Evolutionary conservation across 2,113 vertebrate genomes (phyloP).

Genomic region (Terrapene triunguis): DNA sequence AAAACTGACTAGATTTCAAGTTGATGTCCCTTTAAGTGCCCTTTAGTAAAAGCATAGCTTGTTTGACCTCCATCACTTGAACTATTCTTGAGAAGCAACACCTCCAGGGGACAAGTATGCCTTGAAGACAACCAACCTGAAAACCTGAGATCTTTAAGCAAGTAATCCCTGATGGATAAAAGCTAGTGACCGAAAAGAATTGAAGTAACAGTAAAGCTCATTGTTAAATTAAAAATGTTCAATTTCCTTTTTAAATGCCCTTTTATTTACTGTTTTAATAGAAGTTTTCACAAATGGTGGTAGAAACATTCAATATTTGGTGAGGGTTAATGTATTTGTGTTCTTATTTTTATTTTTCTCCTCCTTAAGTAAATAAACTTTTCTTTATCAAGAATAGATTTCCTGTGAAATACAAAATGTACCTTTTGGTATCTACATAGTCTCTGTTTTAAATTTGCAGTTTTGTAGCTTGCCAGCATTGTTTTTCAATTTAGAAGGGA

Average conservation of each 20-base stretch:
- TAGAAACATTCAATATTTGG: background rate
- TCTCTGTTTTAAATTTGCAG: constrained; percentile 24
- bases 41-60: background rate
- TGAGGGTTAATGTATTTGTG: background rate
- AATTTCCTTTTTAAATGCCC: background rate
- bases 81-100: background rate
- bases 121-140: background rate
- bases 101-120: background rate
- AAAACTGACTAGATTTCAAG: background rate
- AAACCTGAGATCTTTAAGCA: background rate
- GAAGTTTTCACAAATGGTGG: background rate
- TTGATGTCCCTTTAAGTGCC: background rate
- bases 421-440: background rate
- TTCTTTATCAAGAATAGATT: background rate
- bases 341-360: background rate
- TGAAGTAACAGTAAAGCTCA: background rate
- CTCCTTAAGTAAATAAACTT: background rate
- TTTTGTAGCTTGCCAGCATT: constrained; percentile 33
- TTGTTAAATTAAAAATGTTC: background rate
- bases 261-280: background rate
- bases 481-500: constrained; percentile 59
- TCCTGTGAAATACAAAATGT: background rate
- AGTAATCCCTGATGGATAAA: background rate
- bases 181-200: background rate
- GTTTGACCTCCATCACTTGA: background rate